Evolutionary conservation across 1,140 invertebrate species (phyloP), one percentile per base, ranked within the genome.

Genomic region (Drosophila ironensis): DNA sequence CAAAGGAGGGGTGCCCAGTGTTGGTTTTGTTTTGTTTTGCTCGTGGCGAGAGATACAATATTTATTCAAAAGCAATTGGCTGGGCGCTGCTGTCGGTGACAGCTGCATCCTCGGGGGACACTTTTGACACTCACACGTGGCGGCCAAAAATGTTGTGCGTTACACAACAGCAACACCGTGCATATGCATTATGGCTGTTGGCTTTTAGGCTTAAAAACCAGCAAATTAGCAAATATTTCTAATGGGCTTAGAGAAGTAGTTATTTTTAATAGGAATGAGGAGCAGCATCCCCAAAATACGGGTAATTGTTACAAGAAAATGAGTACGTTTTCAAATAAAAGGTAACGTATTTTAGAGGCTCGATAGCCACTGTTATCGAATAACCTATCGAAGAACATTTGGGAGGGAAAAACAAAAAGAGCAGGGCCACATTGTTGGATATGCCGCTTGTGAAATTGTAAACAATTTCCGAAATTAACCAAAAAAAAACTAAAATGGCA

Each of bases 61-160:
- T 67, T 59, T 77, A 76, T 76, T 46, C 42, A 75, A 64, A 57
- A 56, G 48, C 72, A 77, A 82, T 77, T 82, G 77, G 61, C 61
- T 53, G 25, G 44, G 22, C 44, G 66, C 66, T 70, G 48, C 66
- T 70, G 66, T 44, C 25, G 68, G 20, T 51, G 69, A 82, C 77
- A 82, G 76, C 76, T 81, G 72, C 75, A 33, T 52, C 28, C 41
- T 67, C 50, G 27, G 42, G 60, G 64, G 51, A 74, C 64, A 67
- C 68, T 30, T 72, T 69, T 54, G 72, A 66, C 61, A 72, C 68
- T 72, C 51, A 63, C 69, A 78, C 77, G 66, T 80, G 69, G 50
- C 46, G 40, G 14, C 30, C 44, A 64, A 56, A 61, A 17, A 25
- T 17, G 7, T 12, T n/a, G n/a, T n/a, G n/a, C n/a, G n/a, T n/a